These are phyloP conservation scores for Cephus spinipes DNA, from an alignment of 2,888 invertebrate genomes.

Conservation along the genomic window DNA sequence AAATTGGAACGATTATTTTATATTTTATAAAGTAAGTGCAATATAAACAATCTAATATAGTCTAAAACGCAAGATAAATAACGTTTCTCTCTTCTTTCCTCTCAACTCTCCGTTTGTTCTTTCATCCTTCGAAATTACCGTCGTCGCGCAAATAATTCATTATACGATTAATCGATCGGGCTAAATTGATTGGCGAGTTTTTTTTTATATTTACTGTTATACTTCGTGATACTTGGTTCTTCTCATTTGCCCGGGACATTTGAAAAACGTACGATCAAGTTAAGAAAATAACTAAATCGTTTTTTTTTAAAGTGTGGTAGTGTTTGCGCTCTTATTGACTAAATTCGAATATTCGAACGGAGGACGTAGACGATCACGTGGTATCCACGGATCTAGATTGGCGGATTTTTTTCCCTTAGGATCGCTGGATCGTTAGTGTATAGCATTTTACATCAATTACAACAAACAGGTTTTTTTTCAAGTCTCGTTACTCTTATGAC, in stretches of 20 bases:
- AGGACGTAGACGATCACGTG: neutral
- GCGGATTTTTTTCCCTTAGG: neutral
- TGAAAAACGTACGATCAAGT: neutral
- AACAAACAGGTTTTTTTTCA: neutral
- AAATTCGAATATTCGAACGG: neutral
- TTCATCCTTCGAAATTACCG: neutral
- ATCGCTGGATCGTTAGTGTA: neutral
- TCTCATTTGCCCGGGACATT: neutral
- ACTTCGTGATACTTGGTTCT: neutral
- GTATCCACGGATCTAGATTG: neutral
- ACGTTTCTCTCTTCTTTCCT: neutral
- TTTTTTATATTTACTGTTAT: neutral
- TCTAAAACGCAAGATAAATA: conserved; percentile 59
- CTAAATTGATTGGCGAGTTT: neutral
- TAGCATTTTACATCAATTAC: neutral
- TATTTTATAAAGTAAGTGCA: conserved; percentile 66
- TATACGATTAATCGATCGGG: neutral
- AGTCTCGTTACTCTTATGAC: neutral
- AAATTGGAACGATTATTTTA: conserved; percentile 54
- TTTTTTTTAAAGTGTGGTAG: neutral
- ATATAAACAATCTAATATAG: conserved; percentile 65
- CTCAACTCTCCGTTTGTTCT: neutral
- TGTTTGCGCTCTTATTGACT: neutral
- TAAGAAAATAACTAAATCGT: neutral
- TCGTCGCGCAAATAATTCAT: neutral